Base-by-base conservation (phyloP, 2,113 vertebrate genomes). In the Corythornis cristatus region DNA sequence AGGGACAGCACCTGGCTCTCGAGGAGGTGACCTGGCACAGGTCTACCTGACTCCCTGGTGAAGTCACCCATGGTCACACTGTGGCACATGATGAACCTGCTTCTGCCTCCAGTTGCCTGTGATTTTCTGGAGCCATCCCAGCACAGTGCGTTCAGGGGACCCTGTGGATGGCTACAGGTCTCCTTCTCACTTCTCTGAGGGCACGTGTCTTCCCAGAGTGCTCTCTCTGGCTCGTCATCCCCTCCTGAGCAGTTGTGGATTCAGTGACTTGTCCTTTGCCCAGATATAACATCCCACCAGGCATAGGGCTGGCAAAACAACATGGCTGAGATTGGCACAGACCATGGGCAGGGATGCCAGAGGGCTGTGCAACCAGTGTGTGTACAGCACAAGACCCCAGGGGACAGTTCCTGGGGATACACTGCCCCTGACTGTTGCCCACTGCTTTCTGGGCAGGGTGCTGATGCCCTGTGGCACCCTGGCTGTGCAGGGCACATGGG, bases 121-220 rank as follows among this genome's bases (percentile, higher is more conserved):
- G 5, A 16, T 42, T 42, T 65, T 31, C 58, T 74, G 57, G 33
- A 75, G 48, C 31, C 50, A 13, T 8, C 11, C 43, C 22, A 53
- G 61, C 71, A 51, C n/a, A 3, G 17, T 0, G 0, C 57, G 51
- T 48, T 29, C 22, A 8, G n/a, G 11, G 70, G 8, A 62, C 43
- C 42, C 46, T 78, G 46, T 2, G 3, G 45, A 17, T 4, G 2
- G 2, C 31, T 40, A 2, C 25, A 19, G 40, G 31, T 8, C 11
- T 20, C 21, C 21, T 9, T 73, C 25, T 66, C 16, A 13, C 19
- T 13, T 43, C 46, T 66, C 50, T 2, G 5, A 51, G 54, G 50
- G 11, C 72, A 53, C 0, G 0, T 11, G 17, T 51, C 25, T 51
- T 26, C 68, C n/a, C 28, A 42, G 0, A 83, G 22, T 0, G 0